phyloP scores from a whole-genome alignment of 2,888 invertebrate species.

The Drosophila nigricruria region DNA sequence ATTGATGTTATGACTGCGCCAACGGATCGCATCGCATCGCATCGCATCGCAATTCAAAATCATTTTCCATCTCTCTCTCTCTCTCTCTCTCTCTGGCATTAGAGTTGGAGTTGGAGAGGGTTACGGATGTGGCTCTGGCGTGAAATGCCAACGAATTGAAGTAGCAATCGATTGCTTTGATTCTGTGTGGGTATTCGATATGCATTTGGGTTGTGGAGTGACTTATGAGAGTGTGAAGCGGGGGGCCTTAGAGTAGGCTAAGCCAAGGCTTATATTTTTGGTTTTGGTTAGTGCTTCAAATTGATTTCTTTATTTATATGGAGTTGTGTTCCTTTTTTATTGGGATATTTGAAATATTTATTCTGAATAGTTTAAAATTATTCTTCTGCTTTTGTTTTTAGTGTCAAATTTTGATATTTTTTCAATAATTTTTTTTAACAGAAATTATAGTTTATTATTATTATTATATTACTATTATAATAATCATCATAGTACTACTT shows the following conservation, averaged over 20 bases:
- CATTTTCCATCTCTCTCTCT: background rate
- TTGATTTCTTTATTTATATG: background rate
- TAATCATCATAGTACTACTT: no score
- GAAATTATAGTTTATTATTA: no score
- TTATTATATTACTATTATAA: no score
- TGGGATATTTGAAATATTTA: no score
- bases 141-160: slow-evolving; percentile 25
- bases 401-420: no score
- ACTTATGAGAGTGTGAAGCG: background rate
- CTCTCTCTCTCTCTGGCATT: no score
- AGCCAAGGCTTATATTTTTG: background rate
- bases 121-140: background rate
- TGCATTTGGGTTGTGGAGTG: background rate
- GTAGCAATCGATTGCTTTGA: slow-evolving; percentile 13
- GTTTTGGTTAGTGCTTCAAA: background rate
- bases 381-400: no score
- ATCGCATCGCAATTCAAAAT: slow-evolving; percentile 11
- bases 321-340: background rate
- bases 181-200: slow-evolving; percentile 8
- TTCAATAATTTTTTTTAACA: no score
- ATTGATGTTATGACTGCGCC: slow-evolving; percentile 76
- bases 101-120: no score
- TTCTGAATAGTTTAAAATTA: no score
- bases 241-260: no score
- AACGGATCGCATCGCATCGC: slow-evolving; percentile 45